Evolutionary conservation across 2,888 invertebrate genomes (phyloP).

Genomic region (Agriotes lineatus): DNA sequence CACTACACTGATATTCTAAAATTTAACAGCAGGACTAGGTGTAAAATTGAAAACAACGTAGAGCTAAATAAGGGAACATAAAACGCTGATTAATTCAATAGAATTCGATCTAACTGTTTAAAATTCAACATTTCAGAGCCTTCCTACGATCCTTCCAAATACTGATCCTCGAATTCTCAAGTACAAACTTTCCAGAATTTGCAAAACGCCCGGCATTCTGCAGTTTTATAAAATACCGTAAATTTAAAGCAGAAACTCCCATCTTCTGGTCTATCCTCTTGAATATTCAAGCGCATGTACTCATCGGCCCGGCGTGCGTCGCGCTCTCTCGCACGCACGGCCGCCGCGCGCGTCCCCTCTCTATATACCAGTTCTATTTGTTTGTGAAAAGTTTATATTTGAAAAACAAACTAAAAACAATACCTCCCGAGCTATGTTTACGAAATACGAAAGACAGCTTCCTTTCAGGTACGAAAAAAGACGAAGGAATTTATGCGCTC

Average conservation of each 20-base stretch:
- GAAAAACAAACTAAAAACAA: slow-evolving; percentile 63
- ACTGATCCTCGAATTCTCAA: background rate
- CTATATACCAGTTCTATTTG: slow-evolving; percentile 57
- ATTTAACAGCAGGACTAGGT: no score
- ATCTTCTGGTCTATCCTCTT: slow-evolving; percentile 55
- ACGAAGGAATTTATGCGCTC: no score
- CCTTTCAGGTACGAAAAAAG: background rate
- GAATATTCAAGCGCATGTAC: slow-evolving; percentile 61
- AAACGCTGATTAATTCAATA: background rate
- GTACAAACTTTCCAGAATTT: slow-evolving; percentile 17
- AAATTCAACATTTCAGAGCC: background rate
- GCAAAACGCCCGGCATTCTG: slow-evolving; percentile 18
- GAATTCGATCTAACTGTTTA: background rate
- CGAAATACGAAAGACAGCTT: slow-evolving; percentile 17
- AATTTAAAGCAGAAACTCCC: slow-evolving; percentile 17
- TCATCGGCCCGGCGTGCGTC: slow-evolving; percentile 42
- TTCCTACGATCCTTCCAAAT: background rate
- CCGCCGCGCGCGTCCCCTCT: slow-evolving; percentile 41
- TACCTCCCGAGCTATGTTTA: slow-evolving; percentile 49
- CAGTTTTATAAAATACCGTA: slow-evolving; percentile 27
- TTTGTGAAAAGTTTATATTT: slow-evolving; percentile 62
- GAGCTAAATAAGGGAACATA: slow-evolving; percentile 39
- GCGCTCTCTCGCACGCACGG: slow-evolving; percentile 44
- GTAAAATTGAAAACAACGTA: no score
- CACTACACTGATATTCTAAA: no score